Evolutionary conservation across 2,113 vertebrate genomes (phyloP), one percentile per base, ranked within the genome.

Genomic region (Corythornis vintsioides): DNA sequence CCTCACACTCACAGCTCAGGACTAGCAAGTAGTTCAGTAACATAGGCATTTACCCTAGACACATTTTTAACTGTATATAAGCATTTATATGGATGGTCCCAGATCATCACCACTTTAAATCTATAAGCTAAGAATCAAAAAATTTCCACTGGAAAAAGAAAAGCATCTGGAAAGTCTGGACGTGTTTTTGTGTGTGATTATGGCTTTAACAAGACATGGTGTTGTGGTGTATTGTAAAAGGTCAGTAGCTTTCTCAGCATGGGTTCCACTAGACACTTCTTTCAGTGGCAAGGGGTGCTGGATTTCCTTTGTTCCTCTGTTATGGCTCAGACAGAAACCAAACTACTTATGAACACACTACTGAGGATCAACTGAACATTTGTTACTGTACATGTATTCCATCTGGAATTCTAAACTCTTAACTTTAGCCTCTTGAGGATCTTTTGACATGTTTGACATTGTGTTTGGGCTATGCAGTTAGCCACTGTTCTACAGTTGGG

Each of bases 21-120:
- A 50, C 43, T 72, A 83, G 25, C 48, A 95, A 85, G 78, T 38
- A 79, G 64, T 89, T 89, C n/a, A 76, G 64, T 89, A 87, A 65
- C 19, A 22, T 71, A 91, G 71, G 28, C 81, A 47, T 76, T 85
- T 63, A 88, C 56, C n/a, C 42, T 59, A 59, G 47, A 50, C 35
- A 60, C n/a, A 35, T 3, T 80, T 89, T 61, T 84, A 77, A 89
- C 31, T 38, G 25, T 65, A 7, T 57, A 19, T 77, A 90, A 43
- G 14, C 9, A 29, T 81, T 88, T 79, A 45, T 71, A 73, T 25
- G 29, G 45, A 93, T 25, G 11, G 45, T 61, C 74, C 45, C 69
- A 79, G 89, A 79, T 70, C 71, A 61, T 79, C 48, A 67, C 10
- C 15, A 31, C 80, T 88, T 94, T 43, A 74, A 83, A 73, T 86